A percentile compares a stretch with the other conserved stretches of the same genome.
Evolutionary conservation across 2,888 invertebrate genomes (phyloP).

Genomic region (Tetranychus truncatus): DNA sequence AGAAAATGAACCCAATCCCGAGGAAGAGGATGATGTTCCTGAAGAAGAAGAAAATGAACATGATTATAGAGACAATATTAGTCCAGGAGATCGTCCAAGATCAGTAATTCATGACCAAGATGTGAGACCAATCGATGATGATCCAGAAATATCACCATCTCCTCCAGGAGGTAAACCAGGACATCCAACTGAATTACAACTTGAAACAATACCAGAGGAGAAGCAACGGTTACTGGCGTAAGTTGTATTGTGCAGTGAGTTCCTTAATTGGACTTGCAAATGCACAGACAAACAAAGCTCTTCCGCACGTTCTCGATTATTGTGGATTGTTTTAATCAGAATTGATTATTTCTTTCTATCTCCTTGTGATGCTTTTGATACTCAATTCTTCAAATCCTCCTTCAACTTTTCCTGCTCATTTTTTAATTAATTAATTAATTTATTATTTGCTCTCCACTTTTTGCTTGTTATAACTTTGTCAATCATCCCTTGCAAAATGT

Average conservation of each 20-base stretch:
- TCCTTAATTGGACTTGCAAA: not conserved
- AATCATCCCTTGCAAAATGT: not conserved
- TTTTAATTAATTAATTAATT: not conserved
- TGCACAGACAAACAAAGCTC: not conserved
- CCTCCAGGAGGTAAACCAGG: not conserved
- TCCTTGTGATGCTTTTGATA: constrained; percentile 1
- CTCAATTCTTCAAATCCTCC: not conserved
- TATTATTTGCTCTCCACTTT: not conserved
- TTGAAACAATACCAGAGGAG: constrained; percentile 11
- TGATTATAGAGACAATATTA: not conserved
- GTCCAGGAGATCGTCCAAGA: not conserved
- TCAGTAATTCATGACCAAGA: constrained; percentile 2
- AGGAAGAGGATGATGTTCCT: constrained; percentile 14
- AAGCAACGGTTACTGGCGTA: constrained; percentile 9
- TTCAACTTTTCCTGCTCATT: not conserved
- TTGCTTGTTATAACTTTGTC: not conserved
- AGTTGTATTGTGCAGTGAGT: constrained; percentile 5
- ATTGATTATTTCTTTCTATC: not conserved
- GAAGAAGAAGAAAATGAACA: constrained; percentile 10
- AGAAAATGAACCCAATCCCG: constrained; percentile 11
- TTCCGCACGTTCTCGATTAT: not conserved
- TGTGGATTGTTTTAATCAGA: not conserved
- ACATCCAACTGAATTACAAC: constrained; percentile 1
- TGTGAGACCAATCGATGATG: constrained; percentile 7
- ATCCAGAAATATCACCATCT: not conserved